These are phyloP conservation scores for Allobates femoralis DNA, from an alignment of 2,797 vertebrate species.

Conservation along the genomic window DNA sequence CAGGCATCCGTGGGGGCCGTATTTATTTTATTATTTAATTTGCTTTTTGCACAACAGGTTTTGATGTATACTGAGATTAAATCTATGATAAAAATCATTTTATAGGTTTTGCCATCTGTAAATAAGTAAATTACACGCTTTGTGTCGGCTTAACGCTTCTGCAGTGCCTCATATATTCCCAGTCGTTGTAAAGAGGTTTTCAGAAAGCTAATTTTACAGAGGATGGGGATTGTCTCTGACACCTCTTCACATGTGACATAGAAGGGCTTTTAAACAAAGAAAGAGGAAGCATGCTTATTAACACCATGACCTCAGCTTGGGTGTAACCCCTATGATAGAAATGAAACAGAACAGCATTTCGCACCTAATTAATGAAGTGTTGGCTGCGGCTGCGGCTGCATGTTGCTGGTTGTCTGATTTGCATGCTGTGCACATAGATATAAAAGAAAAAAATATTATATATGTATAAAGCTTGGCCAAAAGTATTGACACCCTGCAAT, in stretches of 20 bases:
- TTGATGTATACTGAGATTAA: not conserved
- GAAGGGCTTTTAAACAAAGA: slow-evolving; percentile 34
- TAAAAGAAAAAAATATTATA: too few species aligned
- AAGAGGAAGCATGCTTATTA: slow-evolving; percentile 58
- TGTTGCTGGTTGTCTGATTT: not conserved
- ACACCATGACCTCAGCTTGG: slow-evolving; percentile 57
- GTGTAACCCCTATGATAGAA: slow-evolving; percentile 43
- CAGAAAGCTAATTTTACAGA: slow-evolving; percentile 1
- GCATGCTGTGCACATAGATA: not conserved
- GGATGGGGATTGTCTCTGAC: slow-evolving; percentile 38
- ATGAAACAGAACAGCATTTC: slow-evolving; percentile 44
- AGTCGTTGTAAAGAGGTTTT: slow-evolving; percentile 5
- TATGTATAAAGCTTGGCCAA: too few species aligned
- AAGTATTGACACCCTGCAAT: too few species aligned
- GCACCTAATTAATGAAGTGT: slow-evolving; percentile 53
- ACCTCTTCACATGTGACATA: slow-evolving; percentile 43
- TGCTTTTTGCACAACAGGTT: not conserved
- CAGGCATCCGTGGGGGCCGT: too few species aligned
- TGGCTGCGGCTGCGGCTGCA: not conserved
- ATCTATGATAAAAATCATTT: not conserved
- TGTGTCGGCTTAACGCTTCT: not conserved
- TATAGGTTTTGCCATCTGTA: not conserved
- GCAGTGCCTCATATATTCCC: not conserved
- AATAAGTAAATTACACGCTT: not conserved
- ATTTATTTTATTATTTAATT: too few species aligned